Base-by-base conservation (phyloP, 2,113 vertebrate genomes). In the Oncorhynchus gorbuscha region DNA sequence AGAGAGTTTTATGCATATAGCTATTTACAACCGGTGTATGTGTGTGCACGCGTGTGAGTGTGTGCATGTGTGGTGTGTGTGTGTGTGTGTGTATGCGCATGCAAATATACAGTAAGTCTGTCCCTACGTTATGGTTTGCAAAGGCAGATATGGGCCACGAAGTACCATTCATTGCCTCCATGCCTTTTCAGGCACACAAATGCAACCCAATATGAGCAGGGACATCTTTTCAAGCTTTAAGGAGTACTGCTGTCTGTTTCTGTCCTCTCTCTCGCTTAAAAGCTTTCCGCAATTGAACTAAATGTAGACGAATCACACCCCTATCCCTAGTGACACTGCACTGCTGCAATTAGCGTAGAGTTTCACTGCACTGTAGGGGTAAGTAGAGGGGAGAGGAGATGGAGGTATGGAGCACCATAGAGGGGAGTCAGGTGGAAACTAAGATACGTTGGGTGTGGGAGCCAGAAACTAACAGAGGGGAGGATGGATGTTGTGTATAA, bases 271-370 rank as follows among this genome's bases (percentile, higher is more conserved):
- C 28, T 26, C 24, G 48, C 65, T 80, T 81, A 77, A 84, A 89
- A 83, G 78, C 81, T 82, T 84, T 78, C 77, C 73, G 72, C 68
- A 82, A 71, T 61, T 85, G 75, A 88, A 90, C 79, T 82, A 87
- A 88, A 86, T 88, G 65, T 82, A 75, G 85, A 74, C 79, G 71
- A 71, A 65, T 48, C 64, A 66, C 75, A 71, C 68, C 62, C 58
- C 65, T 0, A 3, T 88, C 77, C 83, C 82, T 74, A 76, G 84
- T 82, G 86, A 45, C 39, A 45, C 39, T 45, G 39, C 39, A 83
- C 49, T 20, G 55, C 79, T 77, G 80, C 80, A 86, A 84, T 88
- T 83, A 84, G 82, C 74, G 70, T 87, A 75, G 79, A 82, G 64
- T 89, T 92, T 89, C 84, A 87, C 81, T 73, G 76, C 39, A 45